Percentiles rank a stretch among this genome's conserved stretches.
Evolutionary conservation across 2,888 invertebrate genomes (phyloP).

Genomic region (Lomographa bimaculata): DNA sequence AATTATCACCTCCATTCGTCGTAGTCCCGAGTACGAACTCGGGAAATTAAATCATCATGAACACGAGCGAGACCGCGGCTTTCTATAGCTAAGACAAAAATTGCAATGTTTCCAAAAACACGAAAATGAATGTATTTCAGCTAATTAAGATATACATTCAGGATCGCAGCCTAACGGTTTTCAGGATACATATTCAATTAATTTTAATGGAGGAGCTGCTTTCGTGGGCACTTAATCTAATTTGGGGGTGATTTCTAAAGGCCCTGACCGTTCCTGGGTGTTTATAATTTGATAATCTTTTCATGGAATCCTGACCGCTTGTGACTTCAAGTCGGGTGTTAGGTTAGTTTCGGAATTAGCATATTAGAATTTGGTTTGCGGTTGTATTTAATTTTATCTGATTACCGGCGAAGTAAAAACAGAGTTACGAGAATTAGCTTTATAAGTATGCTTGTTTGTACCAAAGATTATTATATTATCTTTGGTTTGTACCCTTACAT

Average conservation of each 20-base stretch:
- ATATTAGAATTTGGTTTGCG: neutral
- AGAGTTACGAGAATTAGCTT: no score
- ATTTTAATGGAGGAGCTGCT: conserved; percentile 24
- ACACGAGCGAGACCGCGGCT: no score
- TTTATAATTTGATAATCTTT: conserved; percentile 44
- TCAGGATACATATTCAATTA: conserved; percentile 31
- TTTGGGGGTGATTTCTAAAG: conserved; percentile 42
- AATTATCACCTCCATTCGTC: no score
- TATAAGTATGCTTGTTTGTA: no score
- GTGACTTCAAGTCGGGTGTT: conserved; percentile 1
- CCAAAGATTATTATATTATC: no score
- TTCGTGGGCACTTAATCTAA: conserved; percentile 33
- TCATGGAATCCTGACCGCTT: conserved; percentile 4
- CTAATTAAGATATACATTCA: conserved; percentile 6
- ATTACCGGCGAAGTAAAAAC: no score
- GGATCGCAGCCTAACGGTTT: conserved; percentile 2
- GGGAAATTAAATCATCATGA: no score
- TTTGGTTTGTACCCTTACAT: no score
- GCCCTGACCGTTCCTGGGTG: conserved; percentile 23
- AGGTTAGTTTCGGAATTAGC: conserved; percentile 2
- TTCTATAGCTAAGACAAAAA: no score
- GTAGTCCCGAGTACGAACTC: no score
- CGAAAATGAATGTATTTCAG: conserved; percentile 1
- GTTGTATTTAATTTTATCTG: neutral
- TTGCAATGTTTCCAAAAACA: neutral